A percentile compares a stretch with the other conserved stretches of the same genome.
Evolutionary conservation across 2,797 vertebrate species (phyloP).

Genomic region (Mormyrus proboscirostris): DNA sequence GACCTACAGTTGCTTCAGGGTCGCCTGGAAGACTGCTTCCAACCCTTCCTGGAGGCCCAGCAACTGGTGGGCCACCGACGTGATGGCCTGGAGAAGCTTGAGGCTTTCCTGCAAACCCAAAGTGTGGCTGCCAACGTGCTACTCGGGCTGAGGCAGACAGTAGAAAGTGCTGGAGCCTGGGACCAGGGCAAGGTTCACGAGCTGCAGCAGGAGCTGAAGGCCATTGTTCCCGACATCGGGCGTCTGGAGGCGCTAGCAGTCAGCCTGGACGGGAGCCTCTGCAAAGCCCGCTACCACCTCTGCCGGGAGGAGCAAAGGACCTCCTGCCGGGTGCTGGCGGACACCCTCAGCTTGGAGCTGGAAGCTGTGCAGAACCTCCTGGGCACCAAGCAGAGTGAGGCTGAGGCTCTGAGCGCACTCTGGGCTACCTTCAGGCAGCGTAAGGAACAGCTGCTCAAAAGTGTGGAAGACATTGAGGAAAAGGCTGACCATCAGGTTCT

Average conservation of each 20-base stretch:
- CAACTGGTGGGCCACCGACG: constrained; percentile 67
- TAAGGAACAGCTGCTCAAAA: constrained; percentile 76
- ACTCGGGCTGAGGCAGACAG: constrained; percentile 59
- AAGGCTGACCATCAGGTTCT: constrained; percentile 61
- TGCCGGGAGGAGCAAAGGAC: constrained; percentile 58
- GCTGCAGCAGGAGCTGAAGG: constrained; percentile 63
- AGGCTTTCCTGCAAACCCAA: constrained; percentile 66
- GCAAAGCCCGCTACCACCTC: constrained; percentile 82
- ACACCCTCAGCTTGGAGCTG: constrained; percentile 63
- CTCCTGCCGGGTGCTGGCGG: constrained; percentile 69
- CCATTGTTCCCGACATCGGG: constrained; percentile 63
- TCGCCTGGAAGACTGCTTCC: constrained; percentile 76
- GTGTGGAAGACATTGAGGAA: constrained; percentile 76
- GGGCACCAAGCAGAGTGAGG: constrained; percentile 73
- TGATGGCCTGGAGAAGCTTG: constrained; percentile 64
- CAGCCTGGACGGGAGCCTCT: constrained; percentile 70
- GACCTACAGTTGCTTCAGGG: constrained; percentile 70
- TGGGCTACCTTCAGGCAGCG: constrained; percentile 73
- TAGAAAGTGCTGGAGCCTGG: constrained; percentile 74
- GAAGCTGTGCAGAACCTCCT: constrained; percentile 74
- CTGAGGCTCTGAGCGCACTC: constrained; percentile 72
- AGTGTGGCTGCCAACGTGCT: constrained; percentile 48
- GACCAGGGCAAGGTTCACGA: constrained; percentile 69
- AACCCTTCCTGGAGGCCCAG: constrained; percentile 74
- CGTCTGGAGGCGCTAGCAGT: constrained; percentile 70